Evolutionary conservation across 2,888 invertebrate species (phyloP).

Genomic region (Ceraclea dissimilis): DNA sequence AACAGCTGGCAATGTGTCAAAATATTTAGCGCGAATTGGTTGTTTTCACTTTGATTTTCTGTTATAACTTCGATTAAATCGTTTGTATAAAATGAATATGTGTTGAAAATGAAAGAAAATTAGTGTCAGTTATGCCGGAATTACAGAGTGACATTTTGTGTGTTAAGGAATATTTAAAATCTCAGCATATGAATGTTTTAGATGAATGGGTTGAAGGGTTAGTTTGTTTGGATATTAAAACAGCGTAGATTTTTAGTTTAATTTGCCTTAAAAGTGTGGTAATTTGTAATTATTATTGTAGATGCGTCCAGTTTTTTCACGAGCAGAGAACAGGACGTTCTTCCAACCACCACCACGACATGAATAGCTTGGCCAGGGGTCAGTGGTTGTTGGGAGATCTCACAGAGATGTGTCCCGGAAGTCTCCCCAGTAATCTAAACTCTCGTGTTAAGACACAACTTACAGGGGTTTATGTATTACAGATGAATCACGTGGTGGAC

Average conservation of each 20-base stretch:
- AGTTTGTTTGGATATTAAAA: slow-evolving; percentile 1
- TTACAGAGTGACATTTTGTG: slow-evolving; percentile 17
- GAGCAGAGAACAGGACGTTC: slow-evolving; percentile 39
- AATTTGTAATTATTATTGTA: slow-evolving; percentile 27
- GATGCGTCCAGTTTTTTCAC: slow-evolving; percentile 50
- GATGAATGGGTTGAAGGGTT: slow-evolving; percentile 34
- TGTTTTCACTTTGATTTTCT: too few relatives aligned
- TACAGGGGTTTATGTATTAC: slow-evolving; percentile 51
- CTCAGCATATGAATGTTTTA: slow-evolving; percentile 28
- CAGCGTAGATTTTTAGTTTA: not conserved
- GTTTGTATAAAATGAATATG: too few relatives aligned
- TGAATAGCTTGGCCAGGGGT: slow-evolving; percentile 51
- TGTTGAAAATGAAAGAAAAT: too few relatives aligned
- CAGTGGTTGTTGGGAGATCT: slow-evolving; percentile 63
- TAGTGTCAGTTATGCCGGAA: slow-evolving; percentile 1
- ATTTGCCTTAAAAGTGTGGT: too few relatives aligned
- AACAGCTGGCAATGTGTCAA: too few relatives aligned
- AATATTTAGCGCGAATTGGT: too few relatives aligned
- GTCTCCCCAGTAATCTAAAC: slow-evolving; percentile 50
- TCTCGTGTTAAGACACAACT: slow-evolving; percentile 41
- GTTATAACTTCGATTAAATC: too few relatives aligned
- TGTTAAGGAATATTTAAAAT: slow-evolving; percentile 28
- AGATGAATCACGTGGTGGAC: slow-evolving; percentile 54
- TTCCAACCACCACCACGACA: slow-evolving; percentile 40
- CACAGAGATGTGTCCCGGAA: slow-evolving; percentile 53